A percentile compares a stretch with the other conserved stretches of the same genome.
These are phyloP conservation scores for Melanophora roralis DNA, from an alignment of 2,888 invertebrate species.

Conservation along the genomic window DNA sequence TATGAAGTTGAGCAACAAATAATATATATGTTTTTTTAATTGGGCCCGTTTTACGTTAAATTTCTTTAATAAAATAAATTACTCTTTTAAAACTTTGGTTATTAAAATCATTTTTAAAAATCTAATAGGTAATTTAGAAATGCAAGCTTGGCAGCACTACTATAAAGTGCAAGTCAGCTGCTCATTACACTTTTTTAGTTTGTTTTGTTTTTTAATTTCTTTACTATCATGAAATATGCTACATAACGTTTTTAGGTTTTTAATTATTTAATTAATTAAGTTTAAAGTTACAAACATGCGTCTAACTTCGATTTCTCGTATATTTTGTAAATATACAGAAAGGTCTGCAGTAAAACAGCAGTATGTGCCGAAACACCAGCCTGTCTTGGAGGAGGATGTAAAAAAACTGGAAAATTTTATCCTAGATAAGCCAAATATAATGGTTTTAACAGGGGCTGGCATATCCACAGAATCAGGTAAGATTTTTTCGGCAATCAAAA, in stretches of 20 bases:
- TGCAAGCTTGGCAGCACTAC: too few species aligned
- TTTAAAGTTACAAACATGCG: conserved; percentile 67
- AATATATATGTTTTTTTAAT: too few species aligned
- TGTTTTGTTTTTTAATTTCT: conserved; percentile 42
- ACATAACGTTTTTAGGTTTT: too few species aligned
- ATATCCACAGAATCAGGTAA: conserved; percentile 95
- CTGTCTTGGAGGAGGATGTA: conserved; percentile 80
- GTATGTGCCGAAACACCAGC: conserved; percentile 85
- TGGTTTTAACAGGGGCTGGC: conserved; percentile 93
- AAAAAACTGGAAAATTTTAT: conserved; percentile 74
- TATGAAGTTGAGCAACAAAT: too few species aligned
- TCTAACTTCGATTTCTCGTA: conserved; percentile 66
- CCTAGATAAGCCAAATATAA: conserved; percentile 78
- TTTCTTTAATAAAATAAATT: too few species aligned
- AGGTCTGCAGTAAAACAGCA: conserved; percentile 66
- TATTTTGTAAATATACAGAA: conserved; percentile 56
- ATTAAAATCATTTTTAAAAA: too few species aligned
- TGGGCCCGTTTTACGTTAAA: too few species aligned
- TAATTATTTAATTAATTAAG: background rate
- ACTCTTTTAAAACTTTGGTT: too few species aligned
- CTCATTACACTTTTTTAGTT: background rate
- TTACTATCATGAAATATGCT: too few species aligned
- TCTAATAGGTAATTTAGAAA: too few species aligned
- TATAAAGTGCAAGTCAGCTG: conserved; percentile 19
- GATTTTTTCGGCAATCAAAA: background rate